Percentiles rank a stretch among this genome's conserved stretches.
Evolutionary conservation across 1,140 invertebrate species (phyloP).

Genomic region (Prorops nasuta): DNA sequence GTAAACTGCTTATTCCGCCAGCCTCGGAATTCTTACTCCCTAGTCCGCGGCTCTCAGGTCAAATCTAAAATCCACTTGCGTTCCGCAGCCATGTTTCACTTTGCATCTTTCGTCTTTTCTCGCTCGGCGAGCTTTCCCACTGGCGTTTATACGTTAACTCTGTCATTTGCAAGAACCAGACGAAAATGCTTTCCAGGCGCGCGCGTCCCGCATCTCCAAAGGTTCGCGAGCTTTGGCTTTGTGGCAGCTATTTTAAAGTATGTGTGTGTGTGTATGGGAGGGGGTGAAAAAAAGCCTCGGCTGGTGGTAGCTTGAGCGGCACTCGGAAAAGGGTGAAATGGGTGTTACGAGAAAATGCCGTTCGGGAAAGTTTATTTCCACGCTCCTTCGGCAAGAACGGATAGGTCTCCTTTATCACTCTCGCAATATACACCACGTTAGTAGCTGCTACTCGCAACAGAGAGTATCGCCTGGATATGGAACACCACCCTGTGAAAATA

Average conservation of each 20-base stretch:
- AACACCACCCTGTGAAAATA: conserved; percentile 30
- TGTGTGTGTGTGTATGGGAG: background rate
- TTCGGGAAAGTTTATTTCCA: conserved; percentile 39
- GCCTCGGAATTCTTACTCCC: conserved; percentile 11
- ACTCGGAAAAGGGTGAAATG: too few species aligned
- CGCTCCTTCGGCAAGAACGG: conserved; percentile 36
- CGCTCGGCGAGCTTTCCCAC: background rate
- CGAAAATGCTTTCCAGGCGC: conserved; percentile 10
- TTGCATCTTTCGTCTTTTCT: background rate
- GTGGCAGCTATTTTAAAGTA: too few species aligned
- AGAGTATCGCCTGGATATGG: background rate
- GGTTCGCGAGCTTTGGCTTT: too few species aligned
- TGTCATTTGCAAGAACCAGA: conserved; percentile 13
- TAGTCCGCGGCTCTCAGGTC: conserved; percentile 22
- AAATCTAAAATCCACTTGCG: conserved; percentile 21
- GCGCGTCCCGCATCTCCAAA: conserved; percentile 10
- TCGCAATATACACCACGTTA: conserved; percentile 33
- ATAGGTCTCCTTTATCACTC: conserved; percentile 40
- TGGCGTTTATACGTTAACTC: conserved; percentile 12
- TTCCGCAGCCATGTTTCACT: background rate
- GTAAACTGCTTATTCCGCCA: too few species aligned
- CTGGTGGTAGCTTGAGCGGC: too few species aligned
- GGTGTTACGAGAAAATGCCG: conserved; percentile 18
- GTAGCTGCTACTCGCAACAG: conserved; percentile 18
- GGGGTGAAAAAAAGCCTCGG: background rate